Base-by-base conservation (phyloP, 1,140 invertebrate species). In the Gonatopus flavifemur region DNA sequence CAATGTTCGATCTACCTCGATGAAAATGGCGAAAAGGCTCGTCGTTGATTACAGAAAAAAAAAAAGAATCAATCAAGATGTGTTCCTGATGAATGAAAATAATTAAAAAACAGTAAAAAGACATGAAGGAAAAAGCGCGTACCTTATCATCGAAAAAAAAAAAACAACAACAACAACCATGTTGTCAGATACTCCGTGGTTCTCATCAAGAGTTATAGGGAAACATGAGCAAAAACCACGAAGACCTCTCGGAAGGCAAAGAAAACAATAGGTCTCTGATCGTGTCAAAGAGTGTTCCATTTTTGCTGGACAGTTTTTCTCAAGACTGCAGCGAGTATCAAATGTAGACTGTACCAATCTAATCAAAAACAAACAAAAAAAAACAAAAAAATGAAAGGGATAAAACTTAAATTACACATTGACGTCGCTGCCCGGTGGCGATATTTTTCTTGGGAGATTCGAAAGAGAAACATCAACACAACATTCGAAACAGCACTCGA, bases 291-390 rank as follows among this genome's bases (percentile, higher is more conserved):
- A 71, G 71, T 76, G 73, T 76, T 76, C 74, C 68, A 75, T 62
- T 74, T 67, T 64, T 65, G 72, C 72, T 69, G 64, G 55, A 69
- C 69, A 73, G 70, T 76, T n/a, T n/a, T n/a, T 68, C 41, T 61
- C 49, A 76, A 75, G 69, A 78, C 74, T 76, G 72, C 70, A 71
- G 72, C 69, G 73, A 75, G 72, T 70, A 77, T 78, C 74, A 76
- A 78, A 76, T 69, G 70, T 78, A 78, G 76, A 78, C 76, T 78
- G 74, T 76, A 78, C 62, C 68, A 78, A 77, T 78, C 76, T 78
- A 78, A 78, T 78, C 74, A 78, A 78, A 78, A 61, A 37, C 24
- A 47, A 48, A 55, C 10, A 39, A 42, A 43, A 22, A 24, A 32
- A 21, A 37, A 40, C 47, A 9, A 31, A 35, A 50, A 35, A 31